Percentiles rank a stretch among this genome's conserved stretches.
Evolutionary conservation across 2,888 invertebrate species (phyloP).

Genomic region (Drosophila robusta): DNA sequence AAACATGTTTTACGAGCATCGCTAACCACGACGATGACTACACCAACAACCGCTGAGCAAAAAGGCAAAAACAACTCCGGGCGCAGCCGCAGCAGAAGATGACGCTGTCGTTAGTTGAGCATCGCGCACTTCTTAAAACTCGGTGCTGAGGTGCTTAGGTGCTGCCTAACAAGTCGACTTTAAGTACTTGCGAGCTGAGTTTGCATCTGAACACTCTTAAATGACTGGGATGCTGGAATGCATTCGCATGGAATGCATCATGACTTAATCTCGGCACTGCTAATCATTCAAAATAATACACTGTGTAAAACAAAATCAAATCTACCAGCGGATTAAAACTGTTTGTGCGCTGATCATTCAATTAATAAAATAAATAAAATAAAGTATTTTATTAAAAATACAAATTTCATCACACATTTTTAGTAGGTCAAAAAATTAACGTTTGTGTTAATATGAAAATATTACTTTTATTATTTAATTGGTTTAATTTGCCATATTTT

Average conservation of each 20-base stretch:
- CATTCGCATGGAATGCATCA: slow-evolving; percentile 52
- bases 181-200: slow-evolving; percentile 54
- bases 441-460: no score
- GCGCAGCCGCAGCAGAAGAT: slow-evolving; percentile 69
- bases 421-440: no score
- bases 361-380: background rate
- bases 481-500: no score
- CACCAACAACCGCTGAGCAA: slow-evolving; percentile 11
- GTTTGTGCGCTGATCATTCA: slow-evolving; percentile 10
- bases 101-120: slow-evolving; percentile 75
- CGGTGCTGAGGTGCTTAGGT: slow-evolving; percentile 26
- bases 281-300: slow-evolving; percentile 30
- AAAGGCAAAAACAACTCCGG: slow-evolving; percentile 26
- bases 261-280: slow-evolving; percentile 43
- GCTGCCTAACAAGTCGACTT: slow-evolving; percentile 68
- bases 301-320: slow-evolving; percentile 13
- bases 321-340: slow-evolving; percentile 14
- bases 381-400: no score
- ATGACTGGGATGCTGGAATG: slow-evolving; percentile 45
- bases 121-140: slow-evolving; percentile 61
- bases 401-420: no score
- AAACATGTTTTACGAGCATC: slow-evolving; percentile 82
- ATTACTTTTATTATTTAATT: no score
- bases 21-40: slow-evolving; percentile 73
- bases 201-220: slow-evolving; percentile 48